phyloP scores from a whole-genome alignment of 2,113 vertebrate genomes.

The Romanogobio albipinnatus region DNA sequence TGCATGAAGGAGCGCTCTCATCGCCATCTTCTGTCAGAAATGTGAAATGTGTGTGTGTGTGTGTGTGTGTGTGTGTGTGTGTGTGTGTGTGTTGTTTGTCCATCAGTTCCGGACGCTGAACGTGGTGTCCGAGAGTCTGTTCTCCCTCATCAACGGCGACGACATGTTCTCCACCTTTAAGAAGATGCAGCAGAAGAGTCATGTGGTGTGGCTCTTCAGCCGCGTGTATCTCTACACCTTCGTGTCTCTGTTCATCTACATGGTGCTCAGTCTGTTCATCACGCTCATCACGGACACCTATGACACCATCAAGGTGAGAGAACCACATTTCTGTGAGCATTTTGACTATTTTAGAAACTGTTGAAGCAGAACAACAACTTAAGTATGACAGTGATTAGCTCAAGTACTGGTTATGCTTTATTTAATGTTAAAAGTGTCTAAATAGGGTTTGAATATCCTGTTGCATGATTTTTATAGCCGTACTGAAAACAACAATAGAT shows the following conservation, averaged over 20 bases:
- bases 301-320: slow-evolving; percentile 90
- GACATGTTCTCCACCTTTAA: slow-evolving; percentile 96
- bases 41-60: background rate
- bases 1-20: too few relatives aligned
- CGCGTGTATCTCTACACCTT: slow-evolving; percentile 93
- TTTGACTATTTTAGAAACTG: too few relatives aligned
- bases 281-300: slow-evolving; percentile 95
- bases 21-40: too few relatives aligned
- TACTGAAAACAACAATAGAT: too few relatives aligned
- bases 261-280: slow-evolving; percentile 98
- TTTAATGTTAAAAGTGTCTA: too few relatives aligned
- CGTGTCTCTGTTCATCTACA: slow-evolving; percentile 94
- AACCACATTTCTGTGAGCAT: too few relatives aligned
- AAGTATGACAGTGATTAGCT: too few relatives aligned
- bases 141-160: slow-evolving; percentile 94
- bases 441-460: too few relatives aligned
- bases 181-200: slow-evolving; percentile 90
- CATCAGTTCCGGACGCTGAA: slow-evolving; percentile 90
- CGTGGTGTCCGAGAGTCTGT: slow-evolving; percentile 90
- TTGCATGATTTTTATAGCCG: too few relatives aligned
- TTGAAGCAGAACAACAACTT: too few relatives aligned
- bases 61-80: too few relatives aligned
- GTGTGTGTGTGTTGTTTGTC: background rate
- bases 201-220: slow-evolving; percentile 93
- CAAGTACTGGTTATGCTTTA: too few relatives aligned